phyloP scores from a whole-genome alignment of 2,797 vertebrate genomes.

The Uromys caudimaculatus region DNA sequence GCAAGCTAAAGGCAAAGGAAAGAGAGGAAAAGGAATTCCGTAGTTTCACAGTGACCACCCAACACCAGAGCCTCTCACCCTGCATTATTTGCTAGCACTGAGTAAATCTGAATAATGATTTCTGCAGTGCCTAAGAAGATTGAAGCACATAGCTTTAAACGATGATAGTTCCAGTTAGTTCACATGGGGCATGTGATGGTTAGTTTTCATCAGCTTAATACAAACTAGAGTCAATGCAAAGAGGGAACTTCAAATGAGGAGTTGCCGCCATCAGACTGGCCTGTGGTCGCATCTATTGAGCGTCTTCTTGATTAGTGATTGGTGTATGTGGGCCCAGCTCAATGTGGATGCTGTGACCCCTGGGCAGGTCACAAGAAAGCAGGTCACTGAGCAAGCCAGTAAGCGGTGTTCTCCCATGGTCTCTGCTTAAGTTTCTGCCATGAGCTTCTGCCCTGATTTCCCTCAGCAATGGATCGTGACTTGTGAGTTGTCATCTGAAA shows the following conservation, averaged over 20 bases:
- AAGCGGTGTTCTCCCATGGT: neutral
- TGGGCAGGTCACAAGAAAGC: neutral
- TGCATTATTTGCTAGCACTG: neutral
- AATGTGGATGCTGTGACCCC: neutral
- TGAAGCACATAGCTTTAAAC: neutral
- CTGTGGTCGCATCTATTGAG: neutral
- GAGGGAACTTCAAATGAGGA: neutral
- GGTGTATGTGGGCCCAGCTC: neutral
- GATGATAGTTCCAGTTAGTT: neutral
- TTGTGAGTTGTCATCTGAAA: neutral
- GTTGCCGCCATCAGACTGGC: neutral
- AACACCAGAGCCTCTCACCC: neutral
- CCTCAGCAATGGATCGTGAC: neutral
- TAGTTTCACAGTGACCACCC: neutral
- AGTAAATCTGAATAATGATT: conserved; percentile 19
- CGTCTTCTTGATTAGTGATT: neutral
- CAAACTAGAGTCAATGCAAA: neutral
- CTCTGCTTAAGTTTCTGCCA: neutral
- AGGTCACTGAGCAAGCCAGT: neutral
- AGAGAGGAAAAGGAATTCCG: neutral
- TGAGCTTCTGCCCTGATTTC: neutral
- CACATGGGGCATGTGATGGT: neutral
- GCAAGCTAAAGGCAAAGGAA: neutral
- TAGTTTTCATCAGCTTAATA: neutral
- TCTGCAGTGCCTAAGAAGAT: neutral